Base-by-base conservation (phyloP, 1,140 invertebrate genomes). In the Pseudomyrmex gracilis region DNA sequence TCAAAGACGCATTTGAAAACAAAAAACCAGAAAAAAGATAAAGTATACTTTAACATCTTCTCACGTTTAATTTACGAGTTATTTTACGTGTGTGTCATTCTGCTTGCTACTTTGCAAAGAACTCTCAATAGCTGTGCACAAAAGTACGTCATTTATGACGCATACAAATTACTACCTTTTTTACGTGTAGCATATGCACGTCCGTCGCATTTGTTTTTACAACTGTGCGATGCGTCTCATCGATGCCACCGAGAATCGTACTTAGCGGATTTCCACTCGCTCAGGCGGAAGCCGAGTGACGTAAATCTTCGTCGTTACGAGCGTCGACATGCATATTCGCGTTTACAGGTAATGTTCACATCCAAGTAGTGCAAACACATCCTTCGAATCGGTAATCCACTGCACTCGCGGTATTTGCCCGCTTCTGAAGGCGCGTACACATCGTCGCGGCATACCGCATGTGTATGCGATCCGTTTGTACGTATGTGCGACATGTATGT, bases 351-450 rank as follows among this genome's bases (percentile, higher is more conserved):
- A 55, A 47, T 60, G 67, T 53, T 63, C 53, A 73, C 60, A 58
- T 70, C 43, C 64, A 60, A 60, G 57, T 71, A 55, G n/a, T 15
- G 73, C 74, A 78, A 61, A 73, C 80, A 51, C 24, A 61, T 68
- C 60, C 51, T 78, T 73, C 61, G 45, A 87, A 43, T 60, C 17
- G 47, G 67, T 80, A 87, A 87, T 87, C 47, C 74, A 80, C 5
- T 22, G 47, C 47, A 60, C 34, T 67, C 57, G 51, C 61, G 73
- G 68, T 77, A 82, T 88, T 88, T 73, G 83, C 71, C 24, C 66
- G 49, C 12, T 63, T 24, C 73, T 83, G 73, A 88, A 88, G 55
- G 66, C 43, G 71, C 77, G 64, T 53, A 47, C 17, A 70, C 17
- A 57, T 5, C 82, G 66, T 87, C 71, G 71, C 0, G 71, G 53